phyloP scores from a whole-genome alignment of 2,113 vertebrate genomes.

The Engraulis encrasicolus region DNA sequence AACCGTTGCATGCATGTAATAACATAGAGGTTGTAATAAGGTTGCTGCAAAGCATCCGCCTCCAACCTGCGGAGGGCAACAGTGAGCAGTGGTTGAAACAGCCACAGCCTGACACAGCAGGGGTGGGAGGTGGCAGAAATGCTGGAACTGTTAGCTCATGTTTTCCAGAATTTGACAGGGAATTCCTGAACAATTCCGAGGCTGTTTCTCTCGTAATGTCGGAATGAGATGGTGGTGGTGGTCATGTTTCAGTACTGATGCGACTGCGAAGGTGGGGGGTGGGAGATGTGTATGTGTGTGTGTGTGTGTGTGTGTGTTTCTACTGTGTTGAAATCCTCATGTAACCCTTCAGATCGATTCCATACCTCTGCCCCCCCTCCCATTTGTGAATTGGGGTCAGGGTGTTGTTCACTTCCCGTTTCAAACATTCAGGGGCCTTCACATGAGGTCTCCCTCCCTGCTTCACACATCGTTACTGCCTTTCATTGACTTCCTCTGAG shows the following conservation, averaged over 20 bases:
- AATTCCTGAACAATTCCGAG: conserved; percentile 40
- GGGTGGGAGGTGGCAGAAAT: conserved; percentile 38
- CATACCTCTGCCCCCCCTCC: not conserved
- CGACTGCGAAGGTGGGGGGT: not conserved
- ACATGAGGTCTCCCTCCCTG: not conserved
- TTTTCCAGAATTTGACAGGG: conserved; percentile 50
- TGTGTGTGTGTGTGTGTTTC: not conserved
- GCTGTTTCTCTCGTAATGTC: not conserved
- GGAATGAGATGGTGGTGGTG: not conserved
- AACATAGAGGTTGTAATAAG: too few relatives aligned
- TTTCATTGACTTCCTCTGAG: not conserved
- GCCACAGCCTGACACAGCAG: not conserved
- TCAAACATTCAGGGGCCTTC: not conserved
- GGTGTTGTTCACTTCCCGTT: not conserved
- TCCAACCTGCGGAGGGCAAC: conserved; percentile 53
- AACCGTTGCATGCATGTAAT: too few relatives aligned
- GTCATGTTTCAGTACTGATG: not conserved
- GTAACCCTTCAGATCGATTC: not conserved
- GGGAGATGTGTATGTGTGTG: too few relatives aligned
- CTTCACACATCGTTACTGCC: not conserved
- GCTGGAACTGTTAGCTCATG: conserved; percentile 40
- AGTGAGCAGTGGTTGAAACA: conserved; percentile 28
- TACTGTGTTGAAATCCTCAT: not conserved
- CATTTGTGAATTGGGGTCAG: not conserved
- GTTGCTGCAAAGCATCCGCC: not conserved